Base-by-base conservation (phyloP, 2,888 invertebrate genomes). In the Meiosimyza decipiens region DNA sequence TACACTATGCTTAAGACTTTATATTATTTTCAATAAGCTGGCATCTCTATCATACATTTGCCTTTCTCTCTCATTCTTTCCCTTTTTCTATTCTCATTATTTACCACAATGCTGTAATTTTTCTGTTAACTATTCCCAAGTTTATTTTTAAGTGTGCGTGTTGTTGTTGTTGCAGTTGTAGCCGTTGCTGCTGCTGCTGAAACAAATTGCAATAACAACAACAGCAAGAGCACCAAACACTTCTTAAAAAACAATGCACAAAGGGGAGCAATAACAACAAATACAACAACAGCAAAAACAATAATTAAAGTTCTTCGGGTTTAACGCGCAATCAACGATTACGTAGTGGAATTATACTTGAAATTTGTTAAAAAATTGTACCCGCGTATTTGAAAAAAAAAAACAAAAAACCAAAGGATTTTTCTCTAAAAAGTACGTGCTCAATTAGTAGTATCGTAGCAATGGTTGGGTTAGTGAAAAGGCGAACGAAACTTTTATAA, bases 141-240 rank as follows among this genome's bases (percentile, higher is more conserved):
- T 81, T 81, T 82, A 83, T 83, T 83, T 81, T 82, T 82, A 82
- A 81, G 81, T 75, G 81, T 82, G 79, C 75, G 9, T 76, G 75
- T 71, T 76, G 71, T 62, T 76, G 71, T 62, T 74, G 76, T 63
- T 69, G 65, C 40, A 18, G 15, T 57, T 69, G 59, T 63, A 62
- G 50, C 59, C 52, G 12, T 55, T 52, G 28, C 22, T 40, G n/a
- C 22, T 40, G n/a, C 28, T 54, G 49, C 47, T 52, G 15, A 18
- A 18, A 33, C 49, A 47, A 15, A 55, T 5, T 6, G 49, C 64
- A 55, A 13, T 7, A 51, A 50, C 12, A 82, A 79, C 81, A 67
- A 55, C 59, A 67, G 13, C 18, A 63, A 63, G 12, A 54, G 22
- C 40, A 60, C 33, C 49, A 68, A 59, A 28, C 28, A 28, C 28